Evolutionary conservation across 2,888 invertebrate genomes (phyloP), one percentile per base, ranked within the genome.

Genomic region (Andrena minutula): DNA sequence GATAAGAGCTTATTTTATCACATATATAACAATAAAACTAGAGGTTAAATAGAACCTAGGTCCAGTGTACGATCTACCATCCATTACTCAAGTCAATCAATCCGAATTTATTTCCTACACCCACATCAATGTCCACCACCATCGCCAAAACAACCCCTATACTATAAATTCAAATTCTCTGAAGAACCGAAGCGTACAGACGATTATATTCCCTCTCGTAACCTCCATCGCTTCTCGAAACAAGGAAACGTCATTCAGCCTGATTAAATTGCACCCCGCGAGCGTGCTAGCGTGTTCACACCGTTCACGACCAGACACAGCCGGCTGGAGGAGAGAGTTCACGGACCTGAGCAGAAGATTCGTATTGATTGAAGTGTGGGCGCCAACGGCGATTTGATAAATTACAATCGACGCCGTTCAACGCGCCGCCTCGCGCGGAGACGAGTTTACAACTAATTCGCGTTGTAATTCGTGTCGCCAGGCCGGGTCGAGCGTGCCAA

Each of bases 321-420:
- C 6, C 41, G 12, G 20, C 8, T 0, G 10, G n/a, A n/a, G 35
- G 51, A 41, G 61, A 63, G 84, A 75, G 77, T 82, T 83, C 74
- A 88, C 79, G 83, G 80, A 71, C 79, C 73, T 64, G 61, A 10
- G 49, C 64, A 79, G 86, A 87, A 83, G 86, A 88, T 85, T 87
- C 74, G 79, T 88, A 88, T 88, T 87, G 88, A 88, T 88, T 87
- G 83, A 85, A 88, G 88, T 87, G 88, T 87, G 85, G 88, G 88
- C 88, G 88, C 89, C 86, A 76, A 76, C 72, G 76, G 61, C 86
- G 81, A 85, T 86, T 86, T 85, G 88, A 88, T 88, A 83, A 88
- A 88, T 88, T 83, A 74, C 63, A 51, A 79, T 76, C 69, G 88
- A 84, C 85, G 79, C 51, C 71, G 69, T 84, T 71, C 56, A 74